Evolutionary conservation across 2,888 invertebrate genomes (phyloP).

Genomic region (Homarus gammarus): DNA sequence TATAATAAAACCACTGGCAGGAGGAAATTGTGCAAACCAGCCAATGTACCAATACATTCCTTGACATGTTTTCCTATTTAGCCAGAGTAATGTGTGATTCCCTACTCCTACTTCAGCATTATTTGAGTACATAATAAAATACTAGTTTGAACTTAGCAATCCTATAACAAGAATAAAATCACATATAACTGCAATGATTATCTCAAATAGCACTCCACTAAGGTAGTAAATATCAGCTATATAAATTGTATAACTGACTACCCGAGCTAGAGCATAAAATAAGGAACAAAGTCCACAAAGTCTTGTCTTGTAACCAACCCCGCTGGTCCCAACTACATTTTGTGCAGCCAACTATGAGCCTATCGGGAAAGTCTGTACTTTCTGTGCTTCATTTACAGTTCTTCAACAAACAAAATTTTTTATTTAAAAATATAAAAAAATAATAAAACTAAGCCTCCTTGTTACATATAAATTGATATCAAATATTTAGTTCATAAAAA

Average conservation of each 20-base stretch:
- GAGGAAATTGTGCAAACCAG: slow-evolving; percentile 7
- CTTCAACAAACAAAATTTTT: not conserved
- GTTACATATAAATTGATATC: slow-evolving; percentile 47
- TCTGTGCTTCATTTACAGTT: not conserved
- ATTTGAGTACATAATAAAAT: not conserved
- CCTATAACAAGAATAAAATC: not conserved
- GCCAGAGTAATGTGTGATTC: slow-evolving; percentile 4
- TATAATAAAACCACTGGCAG: slow-evolving; percentile 3
- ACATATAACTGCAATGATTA: not conserved
- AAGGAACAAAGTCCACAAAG: not conserved
- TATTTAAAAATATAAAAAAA: slow-evolving; percentile 29
- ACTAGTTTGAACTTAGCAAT: slow-evolving; percentile 19
- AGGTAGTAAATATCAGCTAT: not conserved
- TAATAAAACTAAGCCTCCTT: slow-evolving; percentile 36
- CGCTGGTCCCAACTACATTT: not conserved
- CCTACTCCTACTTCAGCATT: not conserved
- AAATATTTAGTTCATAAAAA: slow-evolving; percentile 35
- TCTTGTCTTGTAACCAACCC: not conserved
- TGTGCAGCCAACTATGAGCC: not conserved
- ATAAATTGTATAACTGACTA: not conserved
- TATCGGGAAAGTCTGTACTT: not conserved
- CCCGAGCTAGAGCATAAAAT: not conserved
- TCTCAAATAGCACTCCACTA: not conserved
- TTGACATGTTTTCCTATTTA: not conserved
- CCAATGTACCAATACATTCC: slow-evolving; percentile 5